Evolutionary conservation across 1,140 invertebrate genomes (phyloP), one percentile per base, ranked within the genome.

Genomic region (Procambarus virginalis): DNA sequence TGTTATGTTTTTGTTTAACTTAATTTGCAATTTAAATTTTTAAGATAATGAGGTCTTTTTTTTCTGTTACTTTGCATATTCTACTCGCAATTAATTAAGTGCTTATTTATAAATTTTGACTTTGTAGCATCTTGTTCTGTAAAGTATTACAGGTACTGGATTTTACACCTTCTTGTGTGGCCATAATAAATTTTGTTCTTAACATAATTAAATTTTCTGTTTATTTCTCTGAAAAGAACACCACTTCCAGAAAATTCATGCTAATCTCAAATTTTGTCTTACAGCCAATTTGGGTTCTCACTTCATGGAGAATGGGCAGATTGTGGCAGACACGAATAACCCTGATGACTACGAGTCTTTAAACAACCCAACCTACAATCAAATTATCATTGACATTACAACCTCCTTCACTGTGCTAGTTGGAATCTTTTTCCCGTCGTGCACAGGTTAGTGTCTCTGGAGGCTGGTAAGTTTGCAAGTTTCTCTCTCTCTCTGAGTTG

Each of bases 401-500:
- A 99, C 98, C 2, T 96, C 97, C 0, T 99, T 99, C 93, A 99
- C 99, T n/a, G 96, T 99, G 92, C 96, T 99, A 2, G 97, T 99
- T 92, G 99, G 98, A 91, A 99, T 99, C 92, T 99, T 99, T 95
- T 99, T 99, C 94, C 99, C 99, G 60, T 99, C 98, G 2, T 98
- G 99, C 34, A 99, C 99, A 93, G 99, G 98, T 98, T 94, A 94
- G 93, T 82, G 20, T 12, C 84, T 58, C 2, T 75, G 51, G 12
- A 3, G 12, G 12, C 51, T 55, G 51, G 6, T 5, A 34, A 34
- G 34, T 34, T 34, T 34, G 0, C 34, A 0, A 34, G 34, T 34
- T 34, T 34, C 34, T 34, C 34, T 34, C 34, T n/a, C n/a, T 34
- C 34, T 34, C 34, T 34, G 34, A 34, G 34, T 34, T 34, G 34